A percentile compares a stretch with the other conserved stretches of the same genome.
phyloP scores from a whole-genome alignment of 2,113 vertebrate genomes.

The Crotophaga sulcirostris region DNA sequence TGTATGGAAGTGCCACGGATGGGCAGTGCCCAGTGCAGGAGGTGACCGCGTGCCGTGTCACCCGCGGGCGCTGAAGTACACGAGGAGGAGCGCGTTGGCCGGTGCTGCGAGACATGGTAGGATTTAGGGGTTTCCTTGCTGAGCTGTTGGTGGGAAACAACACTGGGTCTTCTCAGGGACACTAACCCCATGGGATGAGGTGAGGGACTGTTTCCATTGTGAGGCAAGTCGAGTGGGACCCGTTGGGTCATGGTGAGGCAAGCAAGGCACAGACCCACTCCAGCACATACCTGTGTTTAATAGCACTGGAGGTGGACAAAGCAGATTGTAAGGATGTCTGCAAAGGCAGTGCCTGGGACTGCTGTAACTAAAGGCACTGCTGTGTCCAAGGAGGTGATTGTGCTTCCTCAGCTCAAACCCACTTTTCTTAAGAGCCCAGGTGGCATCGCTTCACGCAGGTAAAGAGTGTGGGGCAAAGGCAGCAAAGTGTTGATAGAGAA shows the following conservation, averaged over 20 bases:
- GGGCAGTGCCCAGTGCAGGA: neutral
- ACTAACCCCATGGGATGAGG: neutral
- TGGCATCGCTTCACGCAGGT: neutral
- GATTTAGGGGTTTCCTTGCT: neutral
- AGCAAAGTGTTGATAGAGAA: neutral
- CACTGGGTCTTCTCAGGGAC: neutral
- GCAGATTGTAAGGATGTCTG: neutral
- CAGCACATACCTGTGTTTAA: accelerated
- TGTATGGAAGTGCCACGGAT: neutral
- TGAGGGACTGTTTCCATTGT: neutral
- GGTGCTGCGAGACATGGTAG: slow-evolving; percentile 43
- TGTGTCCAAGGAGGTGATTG: neutral
- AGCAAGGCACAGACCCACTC: accelerated
- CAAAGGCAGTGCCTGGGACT: neutral
- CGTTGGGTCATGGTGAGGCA: neutral
- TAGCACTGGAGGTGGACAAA: neutral
- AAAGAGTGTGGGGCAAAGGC: accelerated
- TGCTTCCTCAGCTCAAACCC: neutral
- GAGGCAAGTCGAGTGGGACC: neutral
- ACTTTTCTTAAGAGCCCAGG: neutral
- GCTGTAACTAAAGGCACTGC: neutral
- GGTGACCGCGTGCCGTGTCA: neutral
- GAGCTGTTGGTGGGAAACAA: neutral
- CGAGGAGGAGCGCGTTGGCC: accelerated
- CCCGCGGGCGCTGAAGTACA: neutral